Evolutionary conservation across 2,113 vertebrate species (phyloP).

Genomic region (Salminus brasiliensis): DNA sequence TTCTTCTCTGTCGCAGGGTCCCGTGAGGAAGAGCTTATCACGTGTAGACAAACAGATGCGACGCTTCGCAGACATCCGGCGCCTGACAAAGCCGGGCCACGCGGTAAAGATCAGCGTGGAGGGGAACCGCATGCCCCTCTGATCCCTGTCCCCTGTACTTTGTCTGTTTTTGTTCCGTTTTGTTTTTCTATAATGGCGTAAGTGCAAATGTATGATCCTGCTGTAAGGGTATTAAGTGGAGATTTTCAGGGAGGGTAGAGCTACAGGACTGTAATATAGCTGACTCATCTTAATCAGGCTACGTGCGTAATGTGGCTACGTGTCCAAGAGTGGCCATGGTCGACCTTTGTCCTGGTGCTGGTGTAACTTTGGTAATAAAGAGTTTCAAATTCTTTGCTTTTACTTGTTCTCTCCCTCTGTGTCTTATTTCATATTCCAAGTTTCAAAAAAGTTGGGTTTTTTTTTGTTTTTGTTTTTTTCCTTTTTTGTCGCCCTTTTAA

Average conservation of each 20-base stretch:
- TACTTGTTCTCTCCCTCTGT: neutral
- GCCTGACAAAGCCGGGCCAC: constrained; percentile 90
- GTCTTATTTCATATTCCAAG: neutral
- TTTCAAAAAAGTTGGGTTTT: too few relatives aligned
- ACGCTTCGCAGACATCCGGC: constrained; percentile 92
- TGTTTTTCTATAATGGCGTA: constrained; percentile 9
- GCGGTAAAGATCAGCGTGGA: constrained; percentile 99
- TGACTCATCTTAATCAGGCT: neutral
- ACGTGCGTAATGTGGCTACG: neutral
- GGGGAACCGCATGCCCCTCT: constrained; percentile 98
- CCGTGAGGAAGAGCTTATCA: constrained; percentile 91
- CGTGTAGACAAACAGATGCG: constrained; percentile 99
- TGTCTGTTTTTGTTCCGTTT: neutral
- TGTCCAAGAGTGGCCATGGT: neutral
- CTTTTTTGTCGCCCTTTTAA: too few relatives aligned
- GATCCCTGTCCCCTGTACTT: constrained; percentile 62
- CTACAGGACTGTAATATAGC: constrained; percentile 35
- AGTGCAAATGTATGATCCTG: neutral
- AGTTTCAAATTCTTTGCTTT: constrained; percentile 28
- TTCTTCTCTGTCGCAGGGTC: constrained; percentile 76
- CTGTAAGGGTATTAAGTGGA: neutral
- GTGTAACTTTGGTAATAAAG: constrained; percentile 60
- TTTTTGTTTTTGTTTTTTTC: too few relatives aligned
- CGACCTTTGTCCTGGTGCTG: constrained; percentile 24
- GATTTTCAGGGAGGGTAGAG: neutral